A percentile compares a stretch with the other conserved stretches of the same genome.
Conservation (phyloP, 2,888 invertebrate species). For the Leucoptera coffeella region DNA sequence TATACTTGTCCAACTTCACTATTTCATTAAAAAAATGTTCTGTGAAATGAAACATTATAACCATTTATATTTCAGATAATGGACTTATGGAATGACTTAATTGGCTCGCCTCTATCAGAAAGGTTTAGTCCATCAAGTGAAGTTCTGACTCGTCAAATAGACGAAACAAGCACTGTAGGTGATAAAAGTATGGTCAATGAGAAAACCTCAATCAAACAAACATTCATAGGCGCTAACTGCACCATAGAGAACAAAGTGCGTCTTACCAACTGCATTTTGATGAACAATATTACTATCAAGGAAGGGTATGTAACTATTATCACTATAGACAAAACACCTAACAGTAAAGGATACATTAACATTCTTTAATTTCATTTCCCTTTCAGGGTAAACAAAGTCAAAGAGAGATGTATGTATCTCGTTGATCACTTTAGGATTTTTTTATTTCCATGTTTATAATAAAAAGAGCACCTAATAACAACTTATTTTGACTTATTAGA, state of each 20-base stretch:
- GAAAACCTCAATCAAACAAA: conserved; percentile 75
- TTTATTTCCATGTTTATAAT: no score
- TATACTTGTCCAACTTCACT: no score
- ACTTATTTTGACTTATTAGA: no score
- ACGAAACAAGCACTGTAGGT: conserved; percentile 67
- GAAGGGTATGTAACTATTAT: conserved; percentile 72
- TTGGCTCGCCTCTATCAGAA: conserved; percentile 34
- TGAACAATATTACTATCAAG: conserved; percentile 79
- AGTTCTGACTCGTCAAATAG: conserved; percentile 71
- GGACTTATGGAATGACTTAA: conserved; percentile 56
- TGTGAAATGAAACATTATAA: not conserved
- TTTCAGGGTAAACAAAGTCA: no score
- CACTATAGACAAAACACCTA: no score
- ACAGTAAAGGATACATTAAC: no score
- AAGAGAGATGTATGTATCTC: no score
- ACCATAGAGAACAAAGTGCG: conserved; percentile 74
- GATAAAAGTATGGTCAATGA: conserved; percentile 68
- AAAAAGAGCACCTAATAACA: no score
- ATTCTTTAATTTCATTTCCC: no score
- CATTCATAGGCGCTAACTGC: conserved; percentile 74
- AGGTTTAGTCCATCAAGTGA: conserved; percentile 57
- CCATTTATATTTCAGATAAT: conserved; percentile 41
- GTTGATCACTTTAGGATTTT: no score
- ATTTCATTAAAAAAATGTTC: no score
- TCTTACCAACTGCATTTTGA: conserved; percentile 74